Evolutionary conservation across 2,797 vertebrate species (phyloP).

Genomic region (Mormyrops boulengeri): DNA sequence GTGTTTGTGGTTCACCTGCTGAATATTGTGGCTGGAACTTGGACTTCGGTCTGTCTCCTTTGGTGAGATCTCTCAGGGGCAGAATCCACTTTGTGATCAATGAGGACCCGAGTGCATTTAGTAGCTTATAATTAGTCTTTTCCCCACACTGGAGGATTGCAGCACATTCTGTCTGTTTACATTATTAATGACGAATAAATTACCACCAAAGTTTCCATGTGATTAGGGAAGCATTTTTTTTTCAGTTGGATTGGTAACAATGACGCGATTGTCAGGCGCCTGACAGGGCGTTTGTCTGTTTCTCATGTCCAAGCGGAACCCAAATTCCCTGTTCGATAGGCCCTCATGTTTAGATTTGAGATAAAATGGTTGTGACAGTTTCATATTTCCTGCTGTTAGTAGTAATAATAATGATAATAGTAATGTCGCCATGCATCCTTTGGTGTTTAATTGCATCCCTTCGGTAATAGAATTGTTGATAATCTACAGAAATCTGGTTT

Average conservation of each 20-base stretch:
- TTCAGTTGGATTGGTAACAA: constrained; percentile 22
- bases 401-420: background rate
- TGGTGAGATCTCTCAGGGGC: constrained; percentile 18
- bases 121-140: constrained; percentile 44
- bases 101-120: constrained; percentile 37
- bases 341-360: background rate
- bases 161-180: constrained; percentile 41
- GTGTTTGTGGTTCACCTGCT: constrained; percentile 11
- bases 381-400: background rate
- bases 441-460: constrained; percentile 51
- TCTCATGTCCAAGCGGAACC: background rate
- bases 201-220: constrained; percentile 28
- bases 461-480: constrained; percentile 40
- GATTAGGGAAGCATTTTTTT: constrained; percentile 27
- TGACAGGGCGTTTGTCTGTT: background rate
- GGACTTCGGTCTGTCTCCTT: constrained; percentile 15
- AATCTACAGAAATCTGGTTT: constrained; percentile 37
- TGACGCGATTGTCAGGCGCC: background rate
- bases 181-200: constrained; percentile 46
- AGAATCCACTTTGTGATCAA: constrained; percentile 32
- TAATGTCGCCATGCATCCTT: background rate
- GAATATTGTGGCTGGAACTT: constrained; percentile 14
- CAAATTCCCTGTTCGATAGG: background rate
- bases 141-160: constrained; percentile 32
- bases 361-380: background rate